Evolutionary conservation across 2,797 vertebrate species (phyloP).

Genomic region (Simalia tracyae): DNA sequence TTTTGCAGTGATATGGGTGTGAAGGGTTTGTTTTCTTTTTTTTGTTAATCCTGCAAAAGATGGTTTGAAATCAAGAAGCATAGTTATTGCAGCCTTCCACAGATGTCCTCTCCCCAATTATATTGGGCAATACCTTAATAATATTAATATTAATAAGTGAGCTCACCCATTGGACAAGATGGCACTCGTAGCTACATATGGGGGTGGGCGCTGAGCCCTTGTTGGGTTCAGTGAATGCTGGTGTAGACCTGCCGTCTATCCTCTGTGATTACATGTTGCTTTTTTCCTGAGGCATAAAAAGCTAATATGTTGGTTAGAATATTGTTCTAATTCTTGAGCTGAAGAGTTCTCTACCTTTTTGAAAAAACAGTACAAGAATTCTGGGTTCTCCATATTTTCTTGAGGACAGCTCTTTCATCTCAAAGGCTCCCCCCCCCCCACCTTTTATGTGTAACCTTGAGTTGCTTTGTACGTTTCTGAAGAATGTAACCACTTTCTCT

Average conservation of each 20-base stretch:
- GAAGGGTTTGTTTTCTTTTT: background rate
- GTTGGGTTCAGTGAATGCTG: background rate
- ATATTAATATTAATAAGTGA: background rate
- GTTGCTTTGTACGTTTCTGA: background rate
- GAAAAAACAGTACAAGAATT: background rate
- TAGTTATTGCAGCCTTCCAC: background rate
- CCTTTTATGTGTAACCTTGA: background rate
- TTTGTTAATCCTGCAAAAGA: background rate
- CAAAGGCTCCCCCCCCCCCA: too few relatives aligned
- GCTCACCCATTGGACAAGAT: background rate
- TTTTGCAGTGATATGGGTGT: background rate
- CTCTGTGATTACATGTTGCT: background rate
- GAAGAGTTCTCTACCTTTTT: background rate
- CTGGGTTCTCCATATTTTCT: background rate
- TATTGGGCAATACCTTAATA: background rate
- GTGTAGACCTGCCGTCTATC: background rate
- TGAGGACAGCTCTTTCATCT: background rate
- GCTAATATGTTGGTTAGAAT: background rate
- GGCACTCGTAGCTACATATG: background rate
- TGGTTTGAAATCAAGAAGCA: background rate
- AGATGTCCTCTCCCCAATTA: background rate
- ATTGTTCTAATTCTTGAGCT: background rate
- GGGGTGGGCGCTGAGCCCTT: background rate
- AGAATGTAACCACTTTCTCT: background rate
- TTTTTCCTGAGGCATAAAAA: background rate